These are phyloP conservation scores for Odontamblyopus rebecca DNA, from an alignment of 2,797 vertebrate genomes.

Conservation along the genomic window DNA sequence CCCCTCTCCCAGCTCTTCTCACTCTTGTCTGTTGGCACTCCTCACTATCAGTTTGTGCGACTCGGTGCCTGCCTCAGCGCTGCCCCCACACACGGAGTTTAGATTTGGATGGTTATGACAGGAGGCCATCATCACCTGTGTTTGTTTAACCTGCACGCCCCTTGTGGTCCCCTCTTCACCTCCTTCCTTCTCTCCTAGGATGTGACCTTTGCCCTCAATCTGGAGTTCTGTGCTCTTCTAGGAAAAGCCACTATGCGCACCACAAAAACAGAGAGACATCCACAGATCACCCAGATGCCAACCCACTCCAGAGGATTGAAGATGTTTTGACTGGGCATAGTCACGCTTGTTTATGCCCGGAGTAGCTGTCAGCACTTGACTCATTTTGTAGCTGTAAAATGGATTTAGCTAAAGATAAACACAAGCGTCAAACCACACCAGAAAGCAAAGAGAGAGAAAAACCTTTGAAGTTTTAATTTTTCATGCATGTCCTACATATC, in stretches of 20 bases:
- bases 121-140: constrained; percentile 60
- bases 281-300: constrained; percentile 37
- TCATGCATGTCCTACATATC: constrained; percentile 8
- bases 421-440: constrained; percentile 32
- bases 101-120: constrained; percentile 48
- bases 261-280: constrained; percentile 52
- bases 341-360: constrained; percentile 49
- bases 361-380: constrained; percentile 30
- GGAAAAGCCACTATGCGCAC: constrained; percentile 49
- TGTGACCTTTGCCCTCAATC: constrained; percentile 66
- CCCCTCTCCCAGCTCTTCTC: constrained; percentile 12
- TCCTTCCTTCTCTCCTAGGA: constrained; percentile 55
- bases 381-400: constrained; percentile 35
- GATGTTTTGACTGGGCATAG: constrained; percentile 59
- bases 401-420: constrained; percentile 34
- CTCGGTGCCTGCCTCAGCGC: constrained; percentile 22
- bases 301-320: constrained; percentile 40
- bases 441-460: constrained; percentile 1
- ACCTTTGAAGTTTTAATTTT: background rate
- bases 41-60: constrained; percentile 31
- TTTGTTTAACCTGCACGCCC: constrained; percentile 56
- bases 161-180: constrained; percentile 32
- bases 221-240: constrained; percentile 61
- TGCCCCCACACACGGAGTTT: constrained; percentile 33
- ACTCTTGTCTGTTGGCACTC: constrained; percentile 21